Conservation (phyloP, 2,797 vertebrate species). For the Pseudotriccus pelzelni region DNA sequence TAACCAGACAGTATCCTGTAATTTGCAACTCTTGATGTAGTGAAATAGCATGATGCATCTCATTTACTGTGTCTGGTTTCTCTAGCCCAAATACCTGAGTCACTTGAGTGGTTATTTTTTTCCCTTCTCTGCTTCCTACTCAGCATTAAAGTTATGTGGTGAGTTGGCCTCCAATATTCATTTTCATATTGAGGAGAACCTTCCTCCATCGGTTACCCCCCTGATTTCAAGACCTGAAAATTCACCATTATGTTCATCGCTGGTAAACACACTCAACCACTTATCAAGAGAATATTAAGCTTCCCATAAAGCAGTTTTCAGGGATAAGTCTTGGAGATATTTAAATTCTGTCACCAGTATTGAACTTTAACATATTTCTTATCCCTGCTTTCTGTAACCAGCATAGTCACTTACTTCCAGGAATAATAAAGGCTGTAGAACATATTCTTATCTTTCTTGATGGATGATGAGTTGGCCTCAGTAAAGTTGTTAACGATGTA, state of each 20-base stretch:
- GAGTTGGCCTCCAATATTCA: neutral
- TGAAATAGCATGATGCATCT: slow-evolving; percentile 50
- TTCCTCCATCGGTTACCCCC: neutral
- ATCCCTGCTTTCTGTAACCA: slow-evolving; percentile 5
- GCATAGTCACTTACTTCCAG: slow-evolving; percentile 1
- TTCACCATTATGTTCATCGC: neutral
- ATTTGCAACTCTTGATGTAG: slow-evolving; percentile 21
- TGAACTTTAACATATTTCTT: slow-evolving; percentile 32
- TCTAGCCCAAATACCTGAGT: slow-evolving; percentile 28
- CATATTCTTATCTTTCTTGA: slow-evolving; percentile 44
- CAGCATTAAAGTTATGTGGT: neutral
- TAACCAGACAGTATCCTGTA: slow-evolving; percentile 12
- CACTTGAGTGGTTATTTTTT: slow-evolving; percentile 28
- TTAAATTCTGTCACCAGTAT: slow-evolving; percentile 16
- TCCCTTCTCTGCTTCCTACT: neutral
- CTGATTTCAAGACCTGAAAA: neutral
- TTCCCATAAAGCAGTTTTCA: slow-evolving; percentile 27
- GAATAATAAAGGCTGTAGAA: slow-evolving; percentile 48
- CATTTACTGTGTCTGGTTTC: slow-evolving; percentile 51
- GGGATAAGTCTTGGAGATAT: neutral
- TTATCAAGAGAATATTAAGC: neutral
- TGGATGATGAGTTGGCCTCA: slow-evolving; percentile 31
- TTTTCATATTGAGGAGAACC: neutral
- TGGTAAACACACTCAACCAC: neutral
- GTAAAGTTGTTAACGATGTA: slow-evolving; percentile 40